Evolutionary conservation across 1,140 invertebrate species (phyloP).

Genomic region (Eriocheir sinensis): DNA sequence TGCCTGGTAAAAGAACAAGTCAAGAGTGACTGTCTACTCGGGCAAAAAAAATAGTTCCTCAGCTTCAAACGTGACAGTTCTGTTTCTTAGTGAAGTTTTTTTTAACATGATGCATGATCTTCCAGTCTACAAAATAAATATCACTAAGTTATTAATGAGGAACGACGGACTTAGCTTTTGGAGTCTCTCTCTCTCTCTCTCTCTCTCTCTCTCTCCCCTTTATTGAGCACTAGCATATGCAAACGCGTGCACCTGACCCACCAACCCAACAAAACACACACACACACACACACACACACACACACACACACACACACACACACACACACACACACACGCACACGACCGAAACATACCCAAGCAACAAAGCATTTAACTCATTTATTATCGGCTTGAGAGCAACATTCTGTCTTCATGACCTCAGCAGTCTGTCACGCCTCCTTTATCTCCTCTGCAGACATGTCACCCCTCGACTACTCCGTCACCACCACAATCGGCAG

Average conservation of each 20-base stretch:
- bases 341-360: not conserved
- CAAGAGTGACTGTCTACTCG: not conserved
- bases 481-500: not conserved
- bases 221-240: no score
- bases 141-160: no score
- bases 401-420: no score
- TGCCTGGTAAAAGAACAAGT: not conserved
- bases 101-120: no score
- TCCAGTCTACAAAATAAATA: no score
- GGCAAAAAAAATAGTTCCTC: not conserved
- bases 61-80: not conserved
- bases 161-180: no score
- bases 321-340: not conserved
- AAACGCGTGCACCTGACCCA: no score
- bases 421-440: not conserved
- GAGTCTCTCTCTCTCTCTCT: no score
- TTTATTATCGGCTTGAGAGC: no score
- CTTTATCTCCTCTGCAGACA: not conserved
- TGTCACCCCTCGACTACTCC: not conserved
- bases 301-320: not conserved
- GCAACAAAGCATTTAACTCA: not conserved
- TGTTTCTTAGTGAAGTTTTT: no score
- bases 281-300: not conserved
- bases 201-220: no score
- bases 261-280: no score